These are phyloP conservation scores for Sebastes variabilis DNA, from an alignment of 2,797 vertebrate species.

Conservation along the genomic window DNA sequence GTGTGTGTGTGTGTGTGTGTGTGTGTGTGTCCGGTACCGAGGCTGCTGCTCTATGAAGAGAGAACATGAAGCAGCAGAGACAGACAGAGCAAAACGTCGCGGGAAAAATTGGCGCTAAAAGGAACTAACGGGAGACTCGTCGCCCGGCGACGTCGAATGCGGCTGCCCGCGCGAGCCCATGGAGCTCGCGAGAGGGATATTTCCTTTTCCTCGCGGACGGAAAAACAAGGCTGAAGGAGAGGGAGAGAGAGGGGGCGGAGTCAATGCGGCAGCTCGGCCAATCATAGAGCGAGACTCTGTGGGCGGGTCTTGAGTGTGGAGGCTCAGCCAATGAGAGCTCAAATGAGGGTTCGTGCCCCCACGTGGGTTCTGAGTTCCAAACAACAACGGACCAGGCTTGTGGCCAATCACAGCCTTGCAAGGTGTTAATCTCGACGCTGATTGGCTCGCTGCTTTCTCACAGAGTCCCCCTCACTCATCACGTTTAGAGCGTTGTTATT, in stretches of 20 bases:
- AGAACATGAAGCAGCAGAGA: conserved; percentile 23
- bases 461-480: conserved; percentile 79
- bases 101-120: conserved; percentile 39
- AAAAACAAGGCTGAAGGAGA: conserved; percentile 68
- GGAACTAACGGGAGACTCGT: conserved; percentile 22
- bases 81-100: conserved; percentile 21
- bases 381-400: conserved; percentile 53
- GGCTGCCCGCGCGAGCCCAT: conserved; percentile 65
- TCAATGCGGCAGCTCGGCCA: conserved; percentile 47
- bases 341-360: conserved; percentile 54
- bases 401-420: conserved; percentile 71
- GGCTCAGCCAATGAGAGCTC: conserved; percentile 55
- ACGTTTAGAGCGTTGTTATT: conserved; percentile 74
- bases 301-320: conserved; percentile 38
- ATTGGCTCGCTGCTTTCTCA: conserved; percentile 78
- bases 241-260: neutral
- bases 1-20: neutral
- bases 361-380: conserved; percentile 77
- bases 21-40: neutral
- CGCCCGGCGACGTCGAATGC: conserved; percentile 40
- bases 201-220: conserved; percentile 79
- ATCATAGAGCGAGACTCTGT: conserved; percentile 26
- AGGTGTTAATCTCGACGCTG: conserved; percentile 81
- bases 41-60: conserved; percentile 30
- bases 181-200: conserved; percentile 76